A percentile compares a stretch with the other conserved stretches of the same genome.
Conservation (phyloP, 2,797 vertebrate genomes). For the Australoheros facetus region DNA sequence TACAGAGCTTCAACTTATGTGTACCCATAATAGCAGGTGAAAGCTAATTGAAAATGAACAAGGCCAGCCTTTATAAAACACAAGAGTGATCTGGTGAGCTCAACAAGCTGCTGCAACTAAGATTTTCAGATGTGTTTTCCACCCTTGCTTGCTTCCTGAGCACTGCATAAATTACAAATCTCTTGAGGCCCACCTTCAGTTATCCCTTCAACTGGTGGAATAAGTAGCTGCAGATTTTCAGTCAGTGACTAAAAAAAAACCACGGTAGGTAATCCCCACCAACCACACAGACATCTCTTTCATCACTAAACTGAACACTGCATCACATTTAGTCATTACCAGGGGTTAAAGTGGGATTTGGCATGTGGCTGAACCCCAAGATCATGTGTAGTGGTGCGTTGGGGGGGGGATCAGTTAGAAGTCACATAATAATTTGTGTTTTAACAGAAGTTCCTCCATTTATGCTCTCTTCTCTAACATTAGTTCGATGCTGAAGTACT, state of each 20-base stretch:
- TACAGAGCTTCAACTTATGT: neutral
- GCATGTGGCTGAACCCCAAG: neutral
- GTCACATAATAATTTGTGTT: neutral
- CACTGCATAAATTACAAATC: constrained; percentile 1
- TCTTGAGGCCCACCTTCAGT: neutral
- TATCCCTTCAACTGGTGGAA: neutral
- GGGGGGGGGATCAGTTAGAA: neutral
- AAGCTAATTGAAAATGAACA: neutral
- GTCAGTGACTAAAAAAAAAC: neutral
- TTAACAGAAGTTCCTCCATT: too few relatives aligned
- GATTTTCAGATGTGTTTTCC: neutral
- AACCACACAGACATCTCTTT: neutral
- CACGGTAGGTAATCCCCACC: neutral
- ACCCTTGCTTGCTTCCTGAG: neutral
- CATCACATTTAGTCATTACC: neutral
- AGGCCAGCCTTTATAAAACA: neutral
- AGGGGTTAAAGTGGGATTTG: neutral
- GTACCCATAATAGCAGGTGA: neutral
- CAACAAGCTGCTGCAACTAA: neutral
- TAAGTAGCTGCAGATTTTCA: constrained; percentile 1
- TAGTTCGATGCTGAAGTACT: neutral
- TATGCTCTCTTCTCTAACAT: too few relatives aligned
- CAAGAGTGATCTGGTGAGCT: neutral
- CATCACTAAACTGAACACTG: neutral
- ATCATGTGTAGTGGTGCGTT: neutral